phyloP scores from a whole-genome alignment of 2,888 invertebrate species.

The Limnephilus rhombicus region DNA sequence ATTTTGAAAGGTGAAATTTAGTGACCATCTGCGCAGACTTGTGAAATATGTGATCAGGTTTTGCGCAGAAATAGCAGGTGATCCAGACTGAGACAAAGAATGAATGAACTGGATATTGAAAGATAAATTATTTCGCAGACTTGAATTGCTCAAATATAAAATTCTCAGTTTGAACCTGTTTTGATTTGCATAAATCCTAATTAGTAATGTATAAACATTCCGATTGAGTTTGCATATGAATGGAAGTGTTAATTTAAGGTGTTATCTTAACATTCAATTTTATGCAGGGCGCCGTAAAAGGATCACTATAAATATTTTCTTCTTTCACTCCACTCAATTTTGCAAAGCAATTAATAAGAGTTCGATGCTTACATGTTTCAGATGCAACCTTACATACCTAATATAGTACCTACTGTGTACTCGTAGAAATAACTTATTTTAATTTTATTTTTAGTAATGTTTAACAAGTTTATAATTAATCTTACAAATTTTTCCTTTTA shows the following conservation, averaged over 20 bases:
- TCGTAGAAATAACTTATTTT: too few species aligned
- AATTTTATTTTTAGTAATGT: too few species aligned
- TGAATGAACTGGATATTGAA: neutral
- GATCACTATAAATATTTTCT: neutral
- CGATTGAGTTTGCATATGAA: neutral
- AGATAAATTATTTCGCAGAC: neutral
- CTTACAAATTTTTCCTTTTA: too few species aligned
- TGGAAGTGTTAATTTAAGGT: neutral
- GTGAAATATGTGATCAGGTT: constrained; percentile 27
- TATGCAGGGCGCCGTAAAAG: neutral
- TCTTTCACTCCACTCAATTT: neutral
- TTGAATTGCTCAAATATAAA: neutral
- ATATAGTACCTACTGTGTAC: too few species aligned
- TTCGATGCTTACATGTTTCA: too few species aligned
- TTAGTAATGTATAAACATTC: neutral
- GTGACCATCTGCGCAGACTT: constrained; percentile 28
- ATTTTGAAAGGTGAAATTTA: constrained; percentile 55
- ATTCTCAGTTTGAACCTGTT: neutral
- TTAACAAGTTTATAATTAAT: too few species aligned
- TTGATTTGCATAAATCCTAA: neutral
- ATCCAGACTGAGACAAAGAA: constrained; percentile 22
- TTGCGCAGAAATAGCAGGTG: constrained; percentile 26
- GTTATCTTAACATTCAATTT: neutral
- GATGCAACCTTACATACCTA: too few species aligned
- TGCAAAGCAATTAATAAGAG: neutral